These are phyloP conservation scores for Pseudococcus viburni DNA, from an alignment of 2,888 invertebrate species.

Conservation along the genomic window DNA sequence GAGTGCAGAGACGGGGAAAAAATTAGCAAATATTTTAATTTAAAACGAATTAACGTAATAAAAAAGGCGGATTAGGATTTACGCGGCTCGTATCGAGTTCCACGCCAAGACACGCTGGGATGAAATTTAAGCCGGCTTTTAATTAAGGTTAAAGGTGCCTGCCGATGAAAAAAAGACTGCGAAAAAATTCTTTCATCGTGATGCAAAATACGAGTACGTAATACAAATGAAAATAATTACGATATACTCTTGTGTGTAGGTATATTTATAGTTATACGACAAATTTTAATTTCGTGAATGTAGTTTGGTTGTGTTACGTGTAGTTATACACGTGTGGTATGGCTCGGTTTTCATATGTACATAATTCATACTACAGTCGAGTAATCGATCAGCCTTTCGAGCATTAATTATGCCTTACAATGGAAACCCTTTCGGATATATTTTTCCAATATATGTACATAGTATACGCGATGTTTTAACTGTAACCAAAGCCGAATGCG, in stretches of 20 bases:
- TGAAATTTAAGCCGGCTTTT: slow-evolving; percentile 17
- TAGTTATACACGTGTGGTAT: not conserved
- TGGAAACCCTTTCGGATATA: not conserved
- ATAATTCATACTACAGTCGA: not conserved
- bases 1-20: not conserved
- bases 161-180: not conserved
- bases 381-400: not conserved
- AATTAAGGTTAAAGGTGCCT: not conserved
- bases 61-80: not conserved
- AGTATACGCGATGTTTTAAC: not conserved
- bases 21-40: not conserved
- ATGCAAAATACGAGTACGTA: not conserved
- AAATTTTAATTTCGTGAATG: not conserved
- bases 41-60: slow-evolving; percentile 20
- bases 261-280: not conserved
- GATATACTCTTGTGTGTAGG: not conserved
- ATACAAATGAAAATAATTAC: not conserved
- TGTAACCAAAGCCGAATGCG: not conserved
- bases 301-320: too few species aligned
- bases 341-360: not conserved
- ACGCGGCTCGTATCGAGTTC: not conserved
- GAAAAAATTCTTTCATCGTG: not conserved
- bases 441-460: not conserved
- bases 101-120: not conserved
- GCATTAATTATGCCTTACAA: not conserved